These are phyloP conservation scores for Seira sanloemensis DNA, from an alignment of 2,888 invertebrate genomes.

Conservation along the genomic window DNA sequence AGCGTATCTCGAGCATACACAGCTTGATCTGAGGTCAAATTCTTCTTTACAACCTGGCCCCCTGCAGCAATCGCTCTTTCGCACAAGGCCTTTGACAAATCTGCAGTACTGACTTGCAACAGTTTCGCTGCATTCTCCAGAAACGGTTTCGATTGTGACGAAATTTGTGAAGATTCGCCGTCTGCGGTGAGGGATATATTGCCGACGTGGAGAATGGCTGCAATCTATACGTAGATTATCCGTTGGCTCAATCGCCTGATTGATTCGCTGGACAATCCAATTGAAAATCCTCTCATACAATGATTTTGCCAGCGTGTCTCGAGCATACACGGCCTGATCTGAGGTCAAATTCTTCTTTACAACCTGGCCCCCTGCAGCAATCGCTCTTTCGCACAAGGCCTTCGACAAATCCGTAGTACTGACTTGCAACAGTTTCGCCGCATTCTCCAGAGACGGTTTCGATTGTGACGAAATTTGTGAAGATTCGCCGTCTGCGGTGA, in stretches of 20 bases:
- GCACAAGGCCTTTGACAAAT: slow-evolving; percentile 86
- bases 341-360: slow-evolving; percentile 93
- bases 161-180: slow-evolving; percentile 68
- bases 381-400: slow-evolving; percentile 90
- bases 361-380: slow-evolving; percentile 94
- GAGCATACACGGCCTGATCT: slow-evolving; percentile 82
- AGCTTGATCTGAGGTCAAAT: slow-evolving; percentile 88
- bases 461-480: slow-evolving; percentile 66
- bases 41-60: slow-evolving; percentile 93
- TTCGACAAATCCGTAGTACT: slow-evolving; percentile 82
- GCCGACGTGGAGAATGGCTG: slow-evolving; percentile 92
- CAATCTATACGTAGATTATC: slow-evolving; percentile 79
- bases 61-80: slow-evolving; percentile 94
- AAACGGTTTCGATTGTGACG: slow-evolving; percentile 64
- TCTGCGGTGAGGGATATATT: slow-evolving; percentile 74
- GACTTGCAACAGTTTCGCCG: slow-evolving; percentile 80
- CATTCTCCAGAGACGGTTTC: slow-evolving; percentile 68
- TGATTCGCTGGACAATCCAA: slow-evolving; percentile 84
- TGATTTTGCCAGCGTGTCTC: slow-evolving; percentile 82
- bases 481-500: slow-evolving; percentile 67
- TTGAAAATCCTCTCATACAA: slow-evolving; percentile 82
- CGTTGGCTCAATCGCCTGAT: slow-evolving; percentile 86
- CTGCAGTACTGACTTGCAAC: slow-evolving; percentile 81
- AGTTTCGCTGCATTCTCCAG: slow-evolving; percentile 75
- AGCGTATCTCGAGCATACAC: slow-evolving; percentile 82